These are phyloP conservation scores for Sesia bembeciformis DNA, from an alignment of 2,888 invertebrate species.

Conservation along the genomic window DNA sequence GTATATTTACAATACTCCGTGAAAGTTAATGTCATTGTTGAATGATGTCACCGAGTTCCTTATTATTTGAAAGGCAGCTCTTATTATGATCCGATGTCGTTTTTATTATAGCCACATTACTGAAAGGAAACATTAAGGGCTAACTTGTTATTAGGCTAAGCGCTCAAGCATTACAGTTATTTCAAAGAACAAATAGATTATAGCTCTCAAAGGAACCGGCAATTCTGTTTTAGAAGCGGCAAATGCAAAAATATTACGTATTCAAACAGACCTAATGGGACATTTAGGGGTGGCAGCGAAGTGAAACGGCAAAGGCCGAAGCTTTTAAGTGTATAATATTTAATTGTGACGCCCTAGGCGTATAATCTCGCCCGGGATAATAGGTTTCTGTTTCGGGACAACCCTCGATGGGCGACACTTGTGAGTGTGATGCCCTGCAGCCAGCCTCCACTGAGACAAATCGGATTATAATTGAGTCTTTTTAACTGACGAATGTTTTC, in stretches of 20 bases:
- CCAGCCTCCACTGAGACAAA: constrained; percentile 63
- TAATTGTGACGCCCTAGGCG: constrained; percentile 76
- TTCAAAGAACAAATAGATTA: constrained; percentile 74
- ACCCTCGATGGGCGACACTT: constrained; percentile 69
- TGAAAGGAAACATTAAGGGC: constrained; percentile 40
- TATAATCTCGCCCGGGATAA: constrained; percentile 75
- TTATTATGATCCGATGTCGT: constrained; percentile 2
- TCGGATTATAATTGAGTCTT: constrained; percentile 69
- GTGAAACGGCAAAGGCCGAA: constrained; percentile 75
- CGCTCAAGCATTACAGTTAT: constrained; percentile 68
- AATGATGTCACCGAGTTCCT: constrained; percentile 12
- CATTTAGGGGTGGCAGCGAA: constrained; percentile 74
- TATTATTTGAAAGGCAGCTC: constrained; percentile 1
- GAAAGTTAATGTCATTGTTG: constrained; percentile 37
- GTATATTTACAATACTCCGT: constrained; percentile 23
- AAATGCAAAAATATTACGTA: constrained; percentile 75
- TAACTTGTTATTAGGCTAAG: constrained; percentile 57
- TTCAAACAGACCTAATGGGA: constrained; percentile 75
- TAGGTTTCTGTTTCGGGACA: constrained; percentile 74
- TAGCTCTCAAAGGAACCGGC: constrained; percentile 71
- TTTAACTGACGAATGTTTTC: constrained; percentile 51
- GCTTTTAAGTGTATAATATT: constrained; percentile 76
- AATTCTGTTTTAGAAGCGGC: constrained; percentile 70
- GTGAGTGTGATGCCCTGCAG: constrained; percentile 64
- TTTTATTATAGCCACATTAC: not conserved